Conservation (phyloP, 2,113 vertebrate species). For the Herpetotheres cachinnans region DNA sequence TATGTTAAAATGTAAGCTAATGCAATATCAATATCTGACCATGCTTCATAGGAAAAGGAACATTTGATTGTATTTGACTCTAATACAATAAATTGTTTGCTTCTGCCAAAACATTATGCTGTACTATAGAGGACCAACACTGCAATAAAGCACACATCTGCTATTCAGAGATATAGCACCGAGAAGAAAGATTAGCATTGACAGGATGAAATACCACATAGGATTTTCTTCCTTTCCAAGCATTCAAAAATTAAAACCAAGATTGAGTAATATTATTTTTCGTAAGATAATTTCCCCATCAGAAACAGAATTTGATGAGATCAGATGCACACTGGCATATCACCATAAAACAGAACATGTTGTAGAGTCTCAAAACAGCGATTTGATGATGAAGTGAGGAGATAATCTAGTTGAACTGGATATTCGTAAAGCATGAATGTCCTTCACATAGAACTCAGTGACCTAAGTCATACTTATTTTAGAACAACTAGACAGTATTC, state of each 20-base stretch:
- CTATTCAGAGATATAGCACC: constrained; percentile 29
- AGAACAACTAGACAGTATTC: not conserved
- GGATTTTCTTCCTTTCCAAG: constrained; percentile 38
- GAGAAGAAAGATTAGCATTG: constrained; percentile 38
- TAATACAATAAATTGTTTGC: constrained; percentile 35
- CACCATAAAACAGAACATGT: constrained; percentile 27
- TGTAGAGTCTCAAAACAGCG: constrained; percentile 31
- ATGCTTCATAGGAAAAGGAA: constrained; percentile 16
- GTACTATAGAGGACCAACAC: constrained; percentile 11
- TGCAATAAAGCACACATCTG: constrained; percentile 50
- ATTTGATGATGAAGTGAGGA: constrained; percentile 31
- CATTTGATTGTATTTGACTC: constrained; percentile 39
- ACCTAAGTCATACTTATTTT: constrained; percentile 9
- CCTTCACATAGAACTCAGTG: constrained; percentile 25
- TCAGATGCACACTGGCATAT: constrained; percentile 20
- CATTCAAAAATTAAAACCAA: constrained; percentile 45
- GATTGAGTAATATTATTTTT: constrained; percentile 29
- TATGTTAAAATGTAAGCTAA: constrained; percentile 46
- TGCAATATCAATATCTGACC: constrained; percentile 45
- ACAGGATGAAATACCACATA: constrained; percentile 32
- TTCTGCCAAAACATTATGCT: constrained; percentile 29
- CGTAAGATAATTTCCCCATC: constrained; percentile 46
- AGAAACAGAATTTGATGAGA: constrained; percentile 47
- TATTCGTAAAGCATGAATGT: constrained; percentile 30
- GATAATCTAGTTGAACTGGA: constrained; percentile 39